A percentile compares a stretch with the other conserved stretches of the same genome.
Evolutionary conservation across 2,113 vertebrate genomes (phyloP).

Genomic region (Okapia johnstoni): DNA sequence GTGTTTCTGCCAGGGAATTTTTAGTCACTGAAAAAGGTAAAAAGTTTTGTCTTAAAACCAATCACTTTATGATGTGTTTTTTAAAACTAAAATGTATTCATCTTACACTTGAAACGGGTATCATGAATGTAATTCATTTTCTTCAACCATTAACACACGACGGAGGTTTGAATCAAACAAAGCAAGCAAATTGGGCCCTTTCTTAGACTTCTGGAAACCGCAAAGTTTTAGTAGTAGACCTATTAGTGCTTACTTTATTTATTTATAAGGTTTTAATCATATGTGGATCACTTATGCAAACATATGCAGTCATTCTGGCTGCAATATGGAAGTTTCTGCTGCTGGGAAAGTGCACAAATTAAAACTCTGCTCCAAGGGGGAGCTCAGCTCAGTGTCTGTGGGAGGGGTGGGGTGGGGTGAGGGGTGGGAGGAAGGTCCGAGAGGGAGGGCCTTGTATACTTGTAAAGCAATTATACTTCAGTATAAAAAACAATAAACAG

Average conservation of each 20-base stretch:
- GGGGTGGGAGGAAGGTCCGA: neutral
- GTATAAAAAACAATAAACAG: neutral
- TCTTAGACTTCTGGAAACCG: neutral
- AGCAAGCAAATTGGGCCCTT: neutral
- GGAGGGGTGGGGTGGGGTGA: neutral
- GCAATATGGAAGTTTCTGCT: neutral
- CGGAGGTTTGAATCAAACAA: neutral
- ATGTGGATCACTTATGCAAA: neutral
- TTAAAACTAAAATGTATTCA: conserved; percentile 8
- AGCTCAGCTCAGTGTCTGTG: neutral
- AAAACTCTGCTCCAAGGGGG: neutral
- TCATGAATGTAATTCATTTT: neutral
- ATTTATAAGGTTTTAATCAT: conserved; percentile 10
- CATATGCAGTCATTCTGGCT: neutral
- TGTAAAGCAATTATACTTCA: neutral
- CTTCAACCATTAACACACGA: neutral
- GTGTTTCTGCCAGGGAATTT: neutral
- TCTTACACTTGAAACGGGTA: neutral
- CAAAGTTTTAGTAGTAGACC: neutral
- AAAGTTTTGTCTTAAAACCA: conserved; percentile 10
- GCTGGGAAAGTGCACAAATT: neutral
- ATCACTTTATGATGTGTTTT: neutral
- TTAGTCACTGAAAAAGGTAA: neutral
- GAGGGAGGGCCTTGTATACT: neutral
- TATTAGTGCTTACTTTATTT: neutral